Evolutionary conservation across 2,113 vertebrate genomes (phyloP).

Genomic region (Larimichthys crocea): DNA sequence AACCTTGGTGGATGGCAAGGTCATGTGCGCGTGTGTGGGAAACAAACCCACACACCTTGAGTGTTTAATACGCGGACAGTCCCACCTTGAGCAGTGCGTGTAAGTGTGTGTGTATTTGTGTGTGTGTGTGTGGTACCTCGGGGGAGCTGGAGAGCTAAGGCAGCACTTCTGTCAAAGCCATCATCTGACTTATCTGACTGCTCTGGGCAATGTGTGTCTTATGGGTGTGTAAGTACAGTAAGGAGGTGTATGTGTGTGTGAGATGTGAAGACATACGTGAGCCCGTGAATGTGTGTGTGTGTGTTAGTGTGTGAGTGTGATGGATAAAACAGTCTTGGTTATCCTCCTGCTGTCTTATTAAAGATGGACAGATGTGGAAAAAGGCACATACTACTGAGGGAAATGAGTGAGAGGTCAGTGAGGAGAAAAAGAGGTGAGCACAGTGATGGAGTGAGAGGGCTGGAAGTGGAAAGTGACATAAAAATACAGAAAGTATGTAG

Average conservation of each 20-base stretch:
- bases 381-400: constrained; percentile 55
- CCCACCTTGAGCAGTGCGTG: constrained; percentile 51
- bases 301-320: constrained; percentile 23
- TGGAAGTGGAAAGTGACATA: constrained; percentile 15
- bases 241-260: constrained; percentile 34
- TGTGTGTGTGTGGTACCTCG: constrained; percentile 32
- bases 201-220: constrained; percentile 49
- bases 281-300: neutral
- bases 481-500: constrained; percentile 30
- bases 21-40: constrained; percentile 36
- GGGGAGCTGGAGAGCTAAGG: constrained; percentile 67
- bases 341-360: constrained; percentile 67
- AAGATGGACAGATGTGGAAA: constrained; percentile 75
- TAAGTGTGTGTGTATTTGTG: constrained; percentile 38
- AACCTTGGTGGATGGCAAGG: constrained; percentile 72
- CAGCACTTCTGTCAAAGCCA: constrained; percentile 80
- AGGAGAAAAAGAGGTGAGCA: constrained; percentile 46
- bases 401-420: constrained; percentile 40
- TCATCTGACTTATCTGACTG: constrained; percentile 76
- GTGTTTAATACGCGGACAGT: constrained; percentile 51
- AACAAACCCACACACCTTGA: constrained; percentile 37
- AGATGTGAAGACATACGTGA: constrained; percentile 17
- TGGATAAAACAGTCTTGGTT: constrained; percentile 73
- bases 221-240: constrained; percentile 40
- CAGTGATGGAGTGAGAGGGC: constrained; percentile 34